phyloP scores from a whole-genome alignment of 2,888 invertebrate genomes.

The Gymnoscelis rufifasciata region DNA sequence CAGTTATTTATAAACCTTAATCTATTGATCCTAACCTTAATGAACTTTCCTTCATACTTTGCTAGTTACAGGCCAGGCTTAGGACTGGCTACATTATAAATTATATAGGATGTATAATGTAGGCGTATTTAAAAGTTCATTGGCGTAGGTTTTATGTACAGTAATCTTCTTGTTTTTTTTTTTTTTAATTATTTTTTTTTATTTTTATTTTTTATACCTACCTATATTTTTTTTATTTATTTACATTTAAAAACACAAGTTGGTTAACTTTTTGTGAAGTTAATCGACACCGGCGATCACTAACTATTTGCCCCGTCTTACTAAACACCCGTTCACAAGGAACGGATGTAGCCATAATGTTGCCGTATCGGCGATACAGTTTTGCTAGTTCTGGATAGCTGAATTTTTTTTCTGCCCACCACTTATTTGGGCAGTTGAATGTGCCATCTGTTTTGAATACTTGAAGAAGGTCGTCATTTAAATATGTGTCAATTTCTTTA shows the following conservation, averaged over 20 bases:
- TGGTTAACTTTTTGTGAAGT: slow-evolving; percentile 2
- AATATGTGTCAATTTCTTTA: slow-evolving; percentile 1
- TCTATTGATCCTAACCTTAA: too few relatives aligned
- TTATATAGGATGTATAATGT: too few relatives aligned
- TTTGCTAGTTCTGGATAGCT: slow-evolving; percentile 20
- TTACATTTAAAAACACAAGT: background rate
- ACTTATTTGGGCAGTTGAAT: slow-evolving; percentile 18
- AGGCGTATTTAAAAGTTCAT: too few relatives aligned
- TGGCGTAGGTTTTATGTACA: too few relatives aligned
- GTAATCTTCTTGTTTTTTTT: too few relatives aligned
- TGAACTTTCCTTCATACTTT: too few relatives aligned
- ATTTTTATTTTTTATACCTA: background rate
- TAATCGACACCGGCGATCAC: slow-evolving; percentile 1
- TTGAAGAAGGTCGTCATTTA: slow-evolving; percentile 9
- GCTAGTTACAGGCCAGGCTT: too few relatives aligned
- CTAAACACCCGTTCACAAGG: slow-evolving; percentile 19
- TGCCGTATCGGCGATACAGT: slow-evolving; percentile 12
- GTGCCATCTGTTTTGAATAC: slow-evolving; percentile 7
- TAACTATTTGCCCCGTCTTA: slow-evolving; percentile 12
- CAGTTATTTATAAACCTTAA: too few relatives aligned
- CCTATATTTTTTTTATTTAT: background rate
- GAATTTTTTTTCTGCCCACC: slow-evolving; percentile 17
- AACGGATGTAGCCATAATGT: slow-evolving; percentile 23
- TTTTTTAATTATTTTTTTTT: slow-evolving; percentile 1
- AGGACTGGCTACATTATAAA: too few relatives aligned